Conservation (phyloP, 1,140 invertebrate species). For the Drosophila navojoa region DNA sequence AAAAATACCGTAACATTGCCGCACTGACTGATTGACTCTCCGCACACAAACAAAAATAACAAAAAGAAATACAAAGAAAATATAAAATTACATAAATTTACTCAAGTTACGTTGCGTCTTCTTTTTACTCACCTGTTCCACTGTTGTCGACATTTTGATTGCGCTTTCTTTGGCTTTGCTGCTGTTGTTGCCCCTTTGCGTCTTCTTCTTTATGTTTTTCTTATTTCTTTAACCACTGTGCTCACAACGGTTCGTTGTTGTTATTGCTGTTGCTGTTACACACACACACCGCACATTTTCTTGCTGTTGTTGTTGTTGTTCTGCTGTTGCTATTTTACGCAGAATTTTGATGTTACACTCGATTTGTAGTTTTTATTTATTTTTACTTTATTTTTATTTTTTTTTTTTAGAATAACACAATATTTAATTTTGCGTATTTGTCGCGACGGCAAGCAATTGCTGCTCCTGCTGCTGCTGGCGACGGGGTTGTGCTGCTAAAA, state of each 20-base stretch:
- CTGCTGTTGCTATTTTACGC: constrained; percentile 32
- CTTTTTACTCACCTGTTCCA: constrained; percentile 71
- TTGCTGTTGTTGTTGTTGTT: constrained; percentile 13
- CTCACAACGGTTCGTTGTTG: constrained; percentile 37
- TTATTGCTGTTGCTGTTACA: constrained; percentile 15
- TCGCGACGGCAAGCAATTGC: constrained; percentile 43
- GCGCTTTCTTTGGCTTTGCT: constrained; percentile 40
- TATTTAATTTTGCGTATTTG: constrained; percentile 47
- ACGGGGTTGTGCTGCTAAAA: constrained; percentile 73
- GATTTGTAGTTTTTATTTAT: constrained; percentile 26
- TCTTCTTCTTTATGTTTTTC: constrained; percentile 26
- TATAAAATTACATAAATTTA: constrained; percentile 38
- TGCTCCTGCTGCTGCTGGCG: constrained; percentile 43
- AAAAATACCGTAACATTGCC: constrained; percentile 66
- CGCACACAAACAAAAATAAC: background rate
- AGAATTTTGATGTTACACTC: constrained; percentile 27
- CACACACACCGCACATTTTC: constrained; percentile 47
- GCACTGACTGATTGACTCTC: constrained; percentile 55
- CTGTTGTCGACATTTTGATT: constrained; percentile 74
- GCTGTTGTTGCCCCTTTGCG: constrained; percentile 22
- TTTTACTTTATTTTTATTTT: too few species aligned
- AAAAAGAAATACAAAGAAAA: background rate
- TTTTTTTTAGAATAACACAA: background rate
- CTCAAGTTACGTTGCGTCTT: constrained; percentile 5
- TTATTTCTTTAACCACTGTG: constrained; percentile 26